phyloP scores from a whole-genome alignment of 2,113 vertebrate species.

The Apteryx mantelli region DNA sequence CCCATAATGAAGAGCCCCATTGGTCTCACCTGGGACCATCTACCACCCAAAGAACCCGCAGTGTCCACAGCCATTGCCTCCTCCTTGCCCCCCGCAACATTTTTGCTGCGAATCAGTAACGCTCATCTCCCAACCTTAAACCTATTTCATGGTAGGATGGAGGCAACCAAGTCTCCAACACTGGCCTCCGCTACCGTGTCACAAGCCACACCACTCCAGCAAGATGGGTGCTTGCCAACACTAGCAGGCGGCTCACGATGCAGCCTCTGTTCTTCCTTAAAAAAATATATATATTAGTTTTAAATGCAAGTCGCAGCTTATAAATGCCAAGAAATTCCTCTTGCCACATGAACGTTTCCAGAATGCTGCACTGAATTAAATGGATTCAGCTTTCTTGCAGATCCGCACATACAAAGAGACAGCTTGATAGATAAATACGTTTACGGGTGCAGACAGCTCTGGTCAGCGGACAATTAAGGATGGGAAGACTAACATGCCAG shows the following conservation, averaged over 20 bases:
- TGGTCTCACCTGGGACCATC: not conserved
- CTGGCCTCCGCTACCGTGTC: not conserved
- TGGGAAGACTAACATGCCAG: not conserved
- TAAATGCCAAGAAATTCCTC: slow-evolving; percentile 57
- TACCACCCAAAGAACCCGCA: not conserved
- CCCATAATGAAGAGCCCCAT: not conserved
- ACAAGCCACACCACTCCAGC: slow-evolving; percentile 18
- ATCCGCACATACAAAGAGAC: slow-evolving; percentile 4
- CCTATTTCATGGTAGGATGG: slow-evolving; percentile 30
- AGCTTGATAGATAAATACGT: slow-evolving; percentile 45
- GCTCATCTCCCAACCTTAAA: not conserved
- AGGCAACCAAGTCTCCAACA: slow-evolving; percentile 3
- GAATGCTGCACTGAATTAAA: slow-evolving; percentile 47
- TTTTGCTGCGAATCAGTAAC: not conserved
- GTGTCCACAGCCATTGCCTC: rapidly evolving
- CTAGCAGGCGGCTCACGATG: slow-evolving; percentile 8
- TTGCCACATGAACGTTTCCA: slow-evolving; percentile 24
- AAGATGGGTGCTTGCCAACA: not conserved
- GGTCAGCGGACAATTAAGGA: slow-evolving; percentile 46
- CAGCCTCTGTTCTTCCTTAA: not conserved
- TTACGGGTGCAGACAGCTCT: slow-evolving; percentile 41
- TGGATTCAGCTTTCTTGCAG: not conserved
- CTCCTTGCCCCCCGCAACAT: rapidly evolving
- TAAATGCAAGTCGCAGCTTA: slow-evolving; percentile 16
- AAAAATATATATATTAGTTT: not conserved